Base-by-base conservation (phyloP, 2,888 invertebrate species). In the Ichneumon xanthorius region DNA sequence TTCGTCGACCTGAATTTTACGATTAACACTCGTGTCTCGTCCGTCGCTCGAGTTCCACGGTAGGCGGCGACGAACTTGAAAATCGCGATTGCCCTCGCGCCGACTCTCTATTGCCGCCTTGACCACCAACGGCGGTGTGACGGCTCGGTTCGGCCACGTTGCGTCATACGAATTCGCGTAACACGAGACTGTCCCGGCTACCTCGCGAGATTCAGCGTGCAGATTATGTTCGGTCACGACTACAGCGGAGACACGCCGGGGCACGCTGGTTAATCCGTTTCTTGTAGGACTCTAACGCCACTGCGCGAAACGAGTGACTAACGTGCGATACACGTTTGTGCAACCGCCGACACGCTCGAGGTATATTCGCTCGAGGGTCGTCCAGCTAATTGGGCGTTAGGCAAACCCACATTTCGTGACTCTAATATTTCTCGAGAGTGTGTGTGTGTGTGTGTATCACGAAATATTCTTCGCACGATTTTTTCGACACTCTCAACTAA, bases 131-230 rank as follows among this genome's bases (percentile, higher is more conserved):
- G 45, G 76, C 50, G 68, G 45, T n/a, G 80, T 81, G 84, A 82
- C 76, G 86, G 65, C 58, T 61, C 58, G 37, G 19, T n/a, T 30
- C 70, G 70, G 37, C 48, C n/a, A 19, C 76, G 79, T 88, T 88
- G 88, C 88, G 86, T 88, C 88, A 88, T 86, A 79, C 84, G 83
- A 85, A 77, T 86, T 86, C 87, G 61, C 73, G 82, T 80, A 86
- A 87, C 84, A 75, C 81, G 80, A 55, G 40, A 58, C 55, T 70
- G 30, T 30, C 14, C 33, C 45, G 67, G 33, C 14, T 22, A 55
- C 22, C 63, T 45, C 76, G 45, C 53, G 70, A 58, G 9, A 40
- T 80, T 77, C 79, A 61, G 30, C 40, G 45, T 45, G 50, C 11
- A 55, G 22, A 67, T 61, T 82, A 79, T 40, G 68, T 61, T 79